These are phyloP conservation scores for Antrozous pallidus DNA, from an alignment of 2,797 vertebrate species.

Conservation along the genomic window DNA sequence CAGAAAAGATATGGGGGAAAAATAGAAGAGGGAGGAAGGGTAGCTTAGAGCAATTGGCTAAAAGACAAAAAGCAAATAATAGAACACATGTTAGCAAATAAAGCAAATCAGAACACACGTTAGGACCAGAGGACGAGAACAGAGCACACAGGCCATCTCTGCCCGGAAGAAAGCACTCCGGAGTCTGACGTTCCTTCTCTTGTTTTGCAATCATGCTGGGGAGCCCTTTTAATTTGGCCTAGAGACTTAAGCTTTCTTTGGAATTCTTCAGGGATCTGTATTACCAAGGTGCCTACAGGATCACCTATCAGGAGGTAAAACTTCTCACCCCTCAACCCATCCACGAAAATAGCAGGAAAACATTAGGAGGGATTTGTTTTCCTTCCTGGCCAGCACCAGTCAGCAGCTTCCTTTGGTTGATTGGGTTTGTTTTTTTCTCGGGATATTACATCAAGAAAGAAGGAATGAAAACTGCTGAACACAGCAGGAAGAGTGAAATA, in stretches of 20 bases:
- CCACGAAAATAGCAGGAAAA: constrained; percentile 36
- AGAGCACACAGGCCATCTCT: no score
- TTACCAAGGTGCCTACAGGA: neutral
- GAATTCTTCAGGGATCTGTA: constrained; percentile 39
- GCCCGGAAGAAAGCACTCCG: no score
- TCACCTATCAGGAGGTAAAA: constrained; percentile 48
- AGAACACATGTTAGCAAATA: neutral
- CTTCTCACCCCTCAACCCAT: neutral
- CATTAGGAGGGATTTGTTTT: constrained; percentile 32
- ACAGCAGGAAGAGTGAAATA: constrained; percentile 67
- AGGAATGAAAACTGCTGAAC: constrained; percentile 68
- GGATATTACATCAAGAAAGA: constrained; percentile 68
- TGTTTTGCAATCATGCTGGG: neutral
- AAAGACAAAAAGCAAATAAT: neutral
- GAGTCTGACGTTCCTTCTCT: neutral
- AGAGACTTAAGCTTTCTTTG: neutral
- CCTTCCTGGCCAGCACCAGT: constrained; percentile 59
- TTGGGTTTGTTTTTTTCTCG: constrained; percentile 65
- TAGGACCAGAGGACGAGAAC: no score
- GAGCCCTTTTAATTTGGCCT: neutral
- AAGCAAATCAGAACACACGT: neutral
- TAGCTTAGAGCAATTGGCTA: neutral
- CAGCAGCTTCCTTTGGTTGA: constrained; percentile 58
- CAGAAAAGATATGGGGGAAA: neutral
- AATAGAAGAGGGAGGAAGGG: neutral